These are phyloP conservation scores for Syngnathoides biaculeatus DNA, from an alignment of 2,113 vertebrate genomes.

Conservation along the genomic window DNA sequence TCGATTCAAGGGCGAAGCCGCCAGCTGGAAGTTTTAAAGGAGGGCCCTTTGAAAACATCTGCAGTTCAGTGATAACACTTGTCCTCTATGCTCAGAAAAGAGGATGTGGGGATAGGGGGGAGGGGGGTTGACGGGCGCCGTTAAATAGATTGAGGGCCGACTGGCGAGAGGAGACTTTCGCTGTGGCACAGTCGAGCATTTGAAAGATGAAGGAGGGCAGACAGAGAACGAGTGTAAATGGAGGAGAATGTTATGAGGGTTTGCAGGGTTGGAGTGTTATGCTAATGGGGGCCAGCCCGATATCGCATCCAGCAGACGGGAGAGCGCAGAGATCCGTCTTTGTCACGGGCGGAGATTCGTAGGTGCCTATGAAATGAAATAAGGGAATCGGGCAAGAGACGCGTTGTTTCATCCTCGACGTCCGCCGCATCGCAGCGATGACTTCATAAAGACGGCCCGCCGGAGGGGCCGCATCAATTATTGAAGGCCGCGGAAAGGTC, in stretches of 20 bases:
- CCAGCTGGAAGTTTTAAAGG: conserved; percentile 44
- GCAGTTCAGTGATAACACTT: conserved; percentile 65
- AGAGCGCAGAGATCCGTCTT: conserved; percentile 38
- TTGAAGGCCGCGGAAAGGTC: conserved; percentile 64
- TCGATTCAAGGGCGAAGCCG: conserved; percentile 29
- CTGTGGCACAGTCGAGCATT: conserved; percentile 32
- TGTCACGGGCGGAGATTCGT: conserved; percentile 43
- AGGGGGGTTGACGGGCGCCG: too few relatives aligned
- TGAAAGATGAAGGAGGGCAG: conserved; percentile 31
- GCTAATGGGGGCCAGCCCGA: conserved; percentile 31
- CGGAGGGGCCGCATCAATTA: conserved; percentile 70
- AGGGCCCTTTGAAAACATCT: conserved; percentile 49
- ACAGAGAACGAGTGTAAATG: conserved; percentile 31
- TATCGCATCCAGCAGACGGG: conserved; percentile 19
- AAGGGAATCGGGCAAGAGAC: background rate
- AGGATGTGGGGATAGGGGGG: conserved; percentile 26
- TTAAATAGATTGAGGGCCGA: conserved; percentile 34
- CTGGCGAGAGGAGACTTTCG: conserved; percentile 19
- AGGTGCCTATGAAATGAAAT: conserved; percentile 41
- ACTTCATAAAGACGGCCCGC: conserved; percentile 56
- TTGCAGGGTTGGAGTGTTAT: conserved; percentile 47
- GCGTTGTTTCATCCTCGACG: background rate
- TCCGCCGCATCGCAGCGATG: conserved; percentile 29
- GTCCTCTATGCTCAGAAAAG: conserved; percentile 42
- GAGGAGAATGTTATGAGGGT: conserved; percentile 44